phyloP scores from a whole-genome alignment of 2,888 invertebrate species.

The Eupithecia dodoneata region DNA sequence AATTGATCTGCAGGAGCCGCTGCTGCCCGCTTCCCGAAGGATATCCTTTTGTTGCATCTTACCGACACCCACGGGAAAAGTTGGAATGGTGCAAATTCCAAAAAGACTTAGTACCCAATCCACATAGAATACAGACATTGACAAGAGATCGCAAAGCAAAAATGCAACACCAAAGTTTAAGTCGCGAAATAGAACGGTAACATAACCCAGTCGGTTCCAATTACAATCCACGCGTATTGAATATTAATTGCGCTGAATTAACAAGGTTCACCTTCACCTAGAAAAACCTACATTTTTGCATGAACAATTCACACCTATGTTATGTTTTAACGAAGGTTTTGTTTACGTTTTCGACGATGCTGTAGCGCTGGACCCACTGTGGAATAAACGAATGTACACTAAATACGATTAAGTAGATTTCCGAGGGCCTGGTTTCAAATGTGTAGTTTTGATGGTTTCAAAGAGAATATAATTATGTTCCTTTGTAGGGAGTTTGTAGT shows the following conservation, averaged over 20 bases:
- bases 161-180: not conserved
- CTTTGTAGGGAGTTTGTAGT: not conserved
- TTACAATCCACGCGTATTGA: slow-evolving; percentile 21
- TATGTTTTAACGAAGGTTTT: not conserved
- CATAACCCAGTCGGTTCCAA: slow-evolving; percentile 2
- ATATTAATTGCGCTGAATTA: slow-evolving; percentile 24
- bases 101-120: no score
- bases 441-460: not conserved
- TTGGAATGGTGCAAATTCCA: not conserved
- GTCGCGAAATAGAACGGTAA: slow-evolving; percentile 8
- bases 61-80: not conserved
- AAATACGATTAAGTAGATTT: not conserved
- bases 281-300: slow-evolving; percentile 25
- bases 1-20: no score
- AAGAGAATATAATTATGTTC: not conserved
- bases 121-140: not conserved
- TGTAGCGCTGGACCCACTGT: not conserved
- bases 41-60: not conserved
- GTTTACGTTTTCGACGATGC: not conserved
- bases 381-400: not conserved
- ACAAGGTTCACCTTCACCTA: slow-evolving; percentile 30
- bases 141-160: not conserved
- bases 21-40: not conserved
- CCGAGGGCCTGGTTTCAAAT: not conserved
- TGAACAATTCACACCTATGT: slow-evolving; percentile 28